A percentile compares a stretch with the other conserved stretches of the same genome.
These are phyloP conservation scores for Charina bottae DNA, from an alignment of 2,113 vertebrate species.

Conservation along the genomic window DNA sequence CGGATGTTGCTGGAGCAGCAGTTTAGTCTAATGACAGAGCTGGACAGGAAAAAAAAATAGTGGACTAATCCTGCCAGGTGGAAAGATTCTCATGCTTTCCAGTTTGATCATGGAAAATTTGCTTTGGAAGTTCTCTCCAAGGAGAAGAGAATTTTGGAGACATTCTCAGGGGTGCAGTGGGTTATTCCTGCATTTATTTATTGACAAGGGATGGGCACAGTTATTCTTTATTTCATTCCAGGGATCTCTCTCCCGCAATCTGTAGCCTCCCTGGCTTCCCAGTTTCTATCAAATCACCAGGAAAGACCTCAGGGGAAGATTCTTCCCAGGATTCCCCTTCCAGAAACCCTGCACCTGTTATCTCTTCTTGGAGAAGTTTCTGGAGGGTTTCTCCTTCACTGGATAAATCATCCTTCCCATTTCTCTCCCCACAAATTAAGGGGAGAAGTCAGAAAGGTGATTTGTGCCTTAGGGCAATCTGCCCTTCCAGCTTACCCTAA, in stretches of 20 bases:
- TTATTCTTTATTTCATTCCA: not conserved
- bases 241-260: not conserved
- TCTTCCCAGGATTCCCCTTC: not conserved
- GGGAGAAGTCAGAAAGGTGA: not conserved
- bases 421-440: not conserved
- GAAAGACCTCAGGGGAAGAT: not conserved
- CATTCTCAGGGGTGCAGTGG: too few relatives aligned
- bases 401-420: not conserved
- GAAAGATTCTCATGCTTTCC: not conserved
- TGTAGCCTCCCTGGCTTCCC: too few relatives aligned
- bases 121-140: not conserved
- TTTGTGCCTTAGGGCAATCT: not conserved
- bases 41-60: not conserved
- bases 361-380: not conserved
- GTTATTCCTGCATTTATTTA: not conserved
- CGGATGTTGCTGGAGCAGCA: not conserved
- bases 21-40: not conserved
- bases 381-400: not conserved
- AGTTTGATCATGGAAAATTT: not conserved
- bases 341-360: not conserved
- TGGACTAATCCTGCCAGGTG: not conserved
- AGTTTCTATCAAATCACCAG: not conserved
- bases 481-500: not conserved
- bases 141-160: too few relatives aligned
- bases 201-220: not conserved